Evolutionary conservation across 2,888 invertebrate species (phyloP).

Genomic region (Hyalella azteca): DNA sequence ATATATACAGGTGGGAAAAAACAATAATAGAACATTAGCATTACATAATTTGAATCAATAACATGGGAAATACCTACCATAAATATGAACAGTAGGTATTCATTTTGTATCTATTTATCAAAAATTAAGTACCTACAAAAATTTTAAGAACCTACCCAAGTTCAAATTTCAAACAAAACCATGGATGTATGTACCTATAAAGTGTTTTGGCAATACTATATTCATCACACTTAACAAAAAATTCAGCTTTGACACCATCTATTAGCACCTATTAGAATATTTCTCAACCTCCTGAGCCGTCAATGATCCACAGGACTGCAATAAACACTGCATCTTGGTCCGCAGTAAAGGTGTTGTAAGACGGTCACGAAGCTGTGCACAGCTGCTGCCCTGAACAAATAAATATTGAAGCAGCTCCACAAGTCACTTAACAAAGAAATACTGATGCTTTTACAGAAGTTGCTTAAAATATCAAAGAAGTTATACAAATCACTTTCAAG

Average conservation of each 20-base stretch:
- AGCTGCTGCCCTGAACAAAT: not conserved
- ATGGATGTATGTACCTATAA: too few species aligned
- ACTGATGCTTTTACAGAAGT: not conserved
- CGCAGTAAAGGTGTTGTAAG: not conserved
- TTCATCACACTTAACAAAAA: too few species aligned
- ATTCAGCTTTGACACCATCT: too few species aligned
- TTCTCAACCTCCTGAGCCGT: conserved; percentile 16
- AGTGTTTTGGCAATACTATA: too few species aligned
- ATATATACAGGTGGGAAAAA: too few species aligned
- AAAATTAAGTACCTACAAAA: not conserved
- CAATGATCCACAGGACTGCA: not conserved
- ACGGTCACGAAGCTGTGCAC: not conserved
- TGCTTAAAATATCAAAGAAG: too few species aligned
- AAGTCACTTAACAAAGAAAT: not conserved
- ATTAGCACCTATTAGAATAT: too few species aligned
- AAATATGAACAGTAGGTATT: not conserved
- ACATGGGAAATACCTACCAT: not conserved
- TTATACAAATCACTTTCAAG: too few species aligned
- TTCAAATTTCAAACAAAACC: too few species aligned
- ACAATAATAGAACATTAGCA: too few species aligned
- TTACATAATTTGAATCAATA: too few species aligned
- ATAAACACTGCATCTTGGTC: not conserved
- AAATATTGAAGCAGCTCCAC: not conserved
- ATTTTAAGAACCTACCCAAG: too few species aligned
- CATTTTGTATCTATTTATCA: not conserved